Conservation (phyloP, 2,113 vertebrate genomes). For the Sceloporus undulatus region DNA sequence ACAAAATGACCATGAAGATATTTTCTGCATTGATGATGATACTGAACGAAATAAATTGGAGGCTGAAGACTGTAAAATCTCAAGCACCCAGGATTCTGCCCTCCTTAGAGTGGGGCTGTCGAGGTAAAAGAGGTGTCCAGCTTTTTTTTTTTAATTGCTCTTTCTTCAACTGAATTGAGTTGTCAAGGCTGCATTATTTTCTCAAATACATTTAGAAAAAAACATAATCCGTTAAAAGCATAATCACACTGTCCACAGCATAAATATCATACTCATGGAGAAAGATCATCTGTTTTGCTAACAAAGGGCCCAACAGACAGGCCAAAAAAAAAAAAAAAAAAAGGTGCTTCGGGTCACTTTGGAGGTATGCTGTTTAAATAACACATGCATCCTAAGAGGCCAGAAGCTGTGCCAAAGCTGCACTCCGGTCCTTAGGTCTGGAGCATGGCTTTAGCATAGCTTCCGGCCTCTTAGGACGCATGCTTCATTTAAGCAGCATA, state of each 20-base stretch:
- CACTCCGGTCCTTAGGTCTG: too few relatives aligned
- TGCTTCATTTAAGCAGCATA: too few relatives aligned
- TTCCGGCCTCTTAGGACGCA: too few relatives aligned
- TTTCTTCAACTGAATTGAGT: not conserved
- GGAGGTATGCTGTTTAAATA: too few relatives aligned
- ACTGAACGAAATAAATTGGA: constrained; percentile 48
- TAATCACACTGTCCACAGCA: not conserved
- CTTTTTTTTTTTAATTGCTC: not conserved
- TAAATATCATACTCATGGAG: not conserved
- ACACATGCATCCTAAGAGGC: too few relatives aligned
- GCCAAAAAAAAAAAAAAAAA: too few relatives aligned
- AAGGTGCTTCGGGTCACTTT: too few relatives aligned
- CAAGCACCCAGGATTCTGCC: constrained; percentile 40
- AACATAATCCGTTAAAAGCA: too few relatives aligned
- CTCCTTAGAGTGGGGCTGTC: constrained; percentile 31
- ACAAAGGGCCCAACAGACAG: too few relatives aligned
- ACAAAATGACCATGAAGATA: constrained; percentile 29
- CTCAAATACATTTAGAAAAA: not conserved
- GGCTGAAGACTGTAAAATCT: constrained; percentile 23
- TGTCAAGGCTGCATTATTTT: not conserved
- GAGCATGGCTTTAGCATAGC: too few relatives aligned
- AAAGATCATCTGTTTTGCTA: not conserved
- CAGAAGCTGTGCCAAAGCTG: too few relatives aligned
- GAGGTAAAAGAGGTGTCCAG: constrained; percentile 51
- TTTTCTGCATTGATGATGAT: constrained; percentile 50